Conservation (phyloP, 1,140 invertebrate species). For the Aphelenchoides besseyi region DNA sequence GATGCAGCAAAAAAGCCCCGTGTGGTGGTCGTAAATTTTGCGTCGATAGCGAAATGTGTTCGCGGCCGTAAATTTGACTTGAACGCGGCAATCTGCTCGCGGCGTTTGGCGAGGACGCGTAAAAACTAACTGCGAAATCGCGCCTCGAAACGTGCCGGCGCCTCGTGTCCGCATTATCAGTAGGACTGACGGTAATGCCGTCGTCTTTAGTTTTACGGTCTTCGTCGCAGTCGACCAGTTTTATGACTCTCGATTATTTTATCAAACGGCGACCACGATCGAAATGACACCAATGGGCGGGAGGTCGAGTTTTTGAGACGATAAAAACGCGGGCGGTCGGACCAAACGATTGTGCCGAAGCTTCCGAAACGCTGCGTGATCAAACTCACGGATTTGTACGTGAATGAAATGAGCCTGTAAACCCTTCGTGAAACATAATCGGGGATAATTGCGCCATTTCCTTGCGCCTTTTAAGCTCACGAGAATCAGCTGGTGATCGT, state of each 20-base stretch:
- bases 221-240: neutral
- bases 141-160: neutral
- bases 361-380: too few species aligned
- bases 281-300: neutral
- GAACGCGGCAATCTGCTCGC: neutral
- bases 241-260: neutral
- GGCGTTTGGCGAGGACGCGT: neutral
- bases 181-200: neutral
- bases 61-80: neutral
- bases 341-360: neutral
- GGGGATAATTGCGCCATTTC: too few species aligned
- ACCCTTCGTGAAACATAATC: too few species aligned
- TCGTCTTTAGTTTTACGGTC: too few species aligned
- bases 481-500: too few species aligned
- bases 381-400: too few species aligned
- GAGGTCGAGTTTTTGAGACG: neutral
- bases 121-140: slow-evolving; percentile 6
- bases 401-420: too few species aligned
- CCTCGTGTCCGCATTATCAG: neutral
- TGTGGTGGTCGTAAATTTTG: slow-evolving; percentile 6
- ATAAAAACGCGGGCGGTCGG: neutral
- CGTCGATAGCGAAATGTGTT: neutral
- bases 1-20: too few species aligned
- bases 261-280: neutral
- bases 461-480: too few species aligned